phyloP scores from a whole-genome alignment of 2,888 invertebrate species.

The Agonopterix subpropinquella region DNA sequence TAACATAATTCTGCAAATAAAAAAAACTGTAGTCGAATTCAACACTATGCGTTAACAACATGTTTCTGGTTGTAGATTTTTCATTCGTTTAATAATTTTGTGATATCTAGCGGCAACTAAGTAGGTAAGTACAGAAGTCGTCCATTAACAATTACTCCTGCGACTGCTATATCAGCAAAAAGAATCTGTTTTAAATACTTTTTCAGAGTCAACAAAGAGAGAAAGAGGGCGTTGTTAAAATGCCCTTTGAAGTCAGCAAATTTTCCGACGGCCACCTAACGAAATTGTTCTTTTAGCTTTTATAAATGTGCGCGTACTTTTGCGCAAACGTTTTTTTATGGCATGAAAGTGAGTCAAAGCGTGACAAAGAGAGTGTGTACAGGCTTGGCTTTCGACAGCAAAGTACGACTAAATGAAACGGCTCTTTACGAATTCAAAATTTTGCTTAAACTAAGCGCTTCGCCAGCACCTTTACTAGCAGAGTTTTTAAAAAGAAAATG shows the following conservation, averaged over 20 bases:
- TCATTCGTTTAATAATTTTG: too few species aligned
- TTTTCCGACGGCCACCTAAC: slow-evolving; percentile 66
- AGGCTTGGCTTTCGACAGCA: slow-evolving; percentile 28
- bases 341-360: slow-evolving; percentile 47
- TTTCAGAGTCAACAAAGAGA: slow-evolving; percentile 57
- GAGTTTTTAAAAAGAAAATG: too few species aligned
- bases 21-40: too few species aligned
- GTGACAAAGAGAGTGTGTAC: slow-evolving; percentile 42
- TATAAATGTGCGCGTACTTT: slow-evolving; percentile 60
- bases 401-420: slow-evolving; percentile 28
- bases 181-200: slow-evolving; percentile 40
- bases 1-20: too few species aligned
- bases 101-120: too few species aligned
- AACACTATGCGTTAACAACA: too few species aligned
- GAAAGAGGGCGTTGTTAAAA: slow-evolving; percentile 58
- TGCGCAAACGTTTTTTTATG: slow-evolving; percentile 43
- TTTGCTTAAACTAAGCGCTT: slow-evolving; percentile 3
- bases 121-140: neutral
- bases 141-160: slow-evolving; percentile 16
- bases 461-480: neutral
- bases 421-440: slow-evolving; percentile 12
- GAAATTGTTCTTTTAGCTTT: slow-evolving; percentile 68
- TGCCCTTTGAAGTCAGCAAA: slow-evolving; percentile 66
- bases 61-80: too few species aligned
- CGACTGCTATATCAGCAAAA: slow-evolving; percentile 18